A percentile compares a stretch with the other conserved stretches of the same genome.
These are phyloP conservation scores for Drosophila helvetica DNA, from an alignment of 2,888 invertebrate species.

Conservation along the genomic window DNA sequence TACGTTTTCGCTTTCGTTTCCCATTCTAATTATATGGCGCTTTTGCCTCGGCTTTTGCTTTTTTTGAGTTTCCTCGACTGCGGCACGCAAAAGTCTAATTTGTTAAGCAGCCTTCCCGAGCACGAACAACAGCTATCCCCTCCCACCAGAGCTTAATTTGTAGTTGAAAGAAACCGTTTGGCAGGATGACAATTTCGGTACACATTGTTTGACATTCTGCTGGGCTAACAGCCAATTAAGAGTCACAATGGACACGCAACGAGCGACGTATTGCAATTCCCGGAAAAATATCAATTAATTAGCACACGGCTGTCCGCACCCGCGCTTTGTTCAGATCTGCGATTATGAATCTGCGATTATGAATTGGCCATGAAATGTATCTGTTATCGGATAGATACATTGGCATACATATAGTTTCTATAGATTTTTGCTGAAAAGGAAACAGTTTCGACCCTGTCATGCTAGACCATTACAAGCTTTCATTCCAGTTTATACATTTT, in stretches of 20 bases:
- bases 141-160: slow-evolving; percentile 64
- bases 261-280: slow-evolving; percentile 38
- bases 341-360: slow-evolving; percentile 5
- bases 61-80: slow-evolving; percentile 44
- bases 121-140: slow-evolving; percentile 55
- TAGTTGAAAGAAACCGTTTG: slow-evolving; percentile 68
- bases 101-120: slow-evolving; percentile 55
- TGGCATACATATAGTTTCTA: no score
- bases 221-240: slow-evolving; percentile 69
- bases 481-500: background rate
- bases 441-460: no score
- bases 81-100: slow-evolving; percentile 72
- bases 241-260: slow-evolving; percentile 63
- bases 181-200: slow-evolving; percentile 63
- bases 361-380: background rate
- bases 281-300: slow-evolving; percentile 64
- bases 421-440: background rate
- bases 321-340: background rate
- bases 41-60: slow-evolving; percentile 28
- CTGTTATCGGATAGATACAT: background rate
- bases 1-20: slow-evolving; percentile 40
- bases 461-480: background rate
- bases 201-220: slow-evolving; percentile 63
- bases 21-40: slow-evolving; percentile 41
- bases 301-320: slow-evolving; percentile 14